Conservation (phyloP, 1,140 invertebrate species). For the Stenopsyche tienmushanensis region DNA sequence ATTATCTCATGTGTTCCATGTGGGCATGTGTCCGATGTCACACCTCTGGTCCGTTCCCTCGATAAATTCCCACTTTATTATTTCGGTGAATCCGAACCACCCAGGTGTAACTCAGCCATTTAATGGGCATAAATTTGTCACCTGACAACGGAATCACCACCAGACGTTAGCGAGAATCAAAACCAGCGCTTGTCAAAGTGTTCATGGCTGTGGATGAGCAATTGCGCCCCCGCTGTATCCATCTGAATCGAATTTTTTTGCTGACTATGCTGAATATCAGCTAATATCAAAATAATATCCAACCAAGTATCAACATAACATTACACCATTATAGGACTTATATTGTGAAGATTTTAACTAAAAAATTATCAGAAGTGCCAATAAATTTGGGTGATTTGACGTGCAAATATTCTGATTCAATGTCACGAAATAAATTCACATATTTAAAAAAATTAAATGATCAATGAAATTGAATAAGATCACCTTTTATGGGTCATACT, state of each 20-base stretch:
- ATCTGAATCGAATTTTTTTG: neutral
- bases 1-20: neutral
- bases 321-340: too few species aligned
- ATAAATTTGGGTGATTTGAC: too few species aligned
- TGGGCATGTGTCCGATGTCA: neutral
- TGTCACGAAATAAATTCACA: too few species aligned
- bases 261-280: too few species aligned
- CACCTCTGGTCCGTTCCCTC: constrained; percentile 9
- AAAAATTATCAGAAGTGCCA: too few species aligned
- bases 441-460: too few species aligned
- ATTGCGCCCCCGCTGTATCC: neutral
- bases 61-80: constrained; percentile 30
- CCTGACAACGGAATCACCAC: constrained; percentile 35
- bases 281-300: too few species aligned
- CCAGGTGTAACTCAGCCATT: constrained; percentile 32
- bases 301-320: too few species aligned
- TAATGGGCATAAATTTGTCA: constrained; percentile 40
- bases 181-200: constrained; percentile 1
- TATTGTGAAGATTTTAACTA: too few species aligned
- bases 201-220: neutral
- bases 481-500: neutral
- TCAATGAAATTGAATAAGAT: neutral
- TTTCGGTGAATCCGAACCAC: constrained; percentile 30
- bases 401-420: too few species aligned
- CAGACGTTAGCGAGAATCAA: constrained; percentile 1